Evolutionary conservation across 2,888 invertebrate species (phyloP).

Genomic region (Pediacus dermestoides): DNA sequence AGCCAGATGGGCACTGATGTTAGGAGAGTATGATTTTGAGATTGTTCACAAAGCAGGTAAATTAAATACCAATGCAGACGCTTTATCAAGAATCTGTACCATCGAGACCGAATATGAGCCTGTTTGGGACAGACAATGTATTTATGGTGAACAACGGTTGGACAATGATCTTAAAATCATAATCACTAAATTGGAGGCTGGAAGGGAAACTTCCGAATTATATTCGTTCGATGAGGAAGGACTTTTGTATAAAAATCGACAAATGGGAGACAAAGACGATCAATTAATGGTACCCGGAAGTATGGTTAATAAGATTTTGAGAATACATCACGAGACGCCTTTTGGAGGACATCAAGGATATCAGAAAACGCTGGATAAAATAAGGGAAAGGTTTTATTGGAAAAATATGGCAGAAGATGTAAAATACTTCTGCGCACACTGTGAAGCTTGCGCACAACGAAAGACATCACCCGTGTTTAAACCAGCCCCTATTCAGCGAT

Average conservation of each 20-base stretch:
- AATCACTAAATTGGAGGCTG: no score
- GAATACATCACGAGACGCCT: slow-evolving; percentile 24
- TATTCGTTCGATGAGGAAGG: no score
- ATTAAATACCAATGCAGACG: no score
- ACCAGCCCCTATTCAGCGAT: slow-evolving; percentile 23
- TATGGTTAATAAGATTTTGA: no score
- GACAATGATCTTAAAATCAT: no score
- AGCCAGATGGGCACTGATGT: slow-evolving; percentile 9
- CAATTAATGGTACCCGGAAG: no score
- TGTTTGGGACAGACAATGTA: no score
- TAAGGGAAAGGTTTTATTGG: slow-evolving; percentile 30
- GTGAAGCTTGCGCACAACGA: slow-evolving; percentile 27
- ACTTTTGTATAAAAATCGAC: no score
- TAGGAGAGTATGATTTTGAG: slow-evolving; percentile 14
- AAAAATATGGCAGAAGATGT: slow-evolving; percentile 26
- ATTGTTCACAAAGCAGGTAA: slow-evolving; percentile 12
- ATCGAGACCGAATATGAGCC: no score
- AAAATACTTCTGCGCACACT: slow-evolving; percentile 23
- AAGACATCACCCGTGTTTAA: slow-evolving; percentile 25
- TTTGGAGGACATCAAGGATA: slow-evolving; percentile 32
- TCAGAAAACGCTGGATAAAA: slow-evolving; percentile 27
- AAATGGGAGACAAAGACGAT: slow-evolving; percentile 6
- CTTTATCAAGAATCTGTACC: no score
- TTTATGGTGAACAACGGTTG: no score
- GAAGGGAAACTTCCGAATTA: no score